These are phyloP conservation scores for Drosophila azteca DNA, from an alignment of 1,140 invertebrate species.

Conservation along the genomic window DNA sequence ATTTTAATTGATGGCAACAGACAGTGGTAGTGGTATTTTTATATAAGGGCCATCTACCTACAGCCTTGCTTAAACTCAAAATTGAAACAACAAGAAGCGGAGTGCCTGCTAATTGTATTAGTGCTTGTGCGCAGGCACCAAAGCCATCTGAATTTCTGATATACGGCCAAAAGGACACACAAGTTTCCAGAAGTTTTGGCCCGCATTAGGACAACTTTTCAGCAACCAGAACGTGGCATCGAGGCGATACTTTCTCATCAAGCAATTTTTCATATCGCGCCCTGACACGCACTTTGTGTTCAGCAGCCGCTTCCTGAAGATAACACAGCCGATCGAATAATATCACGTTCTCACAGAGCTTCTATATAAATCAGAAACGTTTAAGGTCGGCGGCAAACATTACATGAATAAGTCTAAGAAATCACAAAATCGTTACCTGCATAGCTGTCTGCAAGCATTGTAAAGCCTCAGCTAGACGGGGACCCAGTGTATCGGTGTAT, in stretches of 20 bases:
- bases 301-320: conserved; percentile 85
- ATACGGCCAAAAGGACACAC: conserved; percentile 5
- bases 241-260: conserved; percentile 86
- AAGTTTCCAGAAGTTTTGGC: conserved; percentile 5
- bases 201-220: conserved; percentile 65
- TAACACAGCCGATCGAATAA: conserved; percentile 88
- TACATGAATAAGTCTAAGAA: neutral
- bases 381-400: conserved; percentile 36
- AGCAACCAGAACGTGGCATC: conserved; percentile 86
- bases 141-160: too few species aligned
- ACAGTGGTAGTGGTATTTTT: conserved; percentile 37
- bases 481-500: conserved; percentile 40
- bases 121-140: conserved; percentile 11
- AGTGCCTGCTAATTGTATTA: conserved; percentile 60
- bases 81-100: conserved; percentile 26
- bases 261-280: conserved; percentile 85
- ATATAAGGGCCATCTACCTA: conserved; percentile 7
- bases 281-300: conserved; percentile 76
- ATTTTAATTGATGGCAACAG: conserved; percentile 66
- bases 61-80: conserved; percentile 22
- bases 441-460: conserved; percentile 73
- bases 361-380: conserved; percentile 70
- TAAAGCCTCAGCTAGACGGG: conserved; percentile 62
- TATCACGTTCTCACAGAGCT: conserved; percentile 88
- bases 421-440: conserved; percentile 55